These are phyloP conservation scores for Sebastes wilsoni DNA, from an alignment of 2,797 vertebrate genomes.

Conservation along the genomic window DNA sequence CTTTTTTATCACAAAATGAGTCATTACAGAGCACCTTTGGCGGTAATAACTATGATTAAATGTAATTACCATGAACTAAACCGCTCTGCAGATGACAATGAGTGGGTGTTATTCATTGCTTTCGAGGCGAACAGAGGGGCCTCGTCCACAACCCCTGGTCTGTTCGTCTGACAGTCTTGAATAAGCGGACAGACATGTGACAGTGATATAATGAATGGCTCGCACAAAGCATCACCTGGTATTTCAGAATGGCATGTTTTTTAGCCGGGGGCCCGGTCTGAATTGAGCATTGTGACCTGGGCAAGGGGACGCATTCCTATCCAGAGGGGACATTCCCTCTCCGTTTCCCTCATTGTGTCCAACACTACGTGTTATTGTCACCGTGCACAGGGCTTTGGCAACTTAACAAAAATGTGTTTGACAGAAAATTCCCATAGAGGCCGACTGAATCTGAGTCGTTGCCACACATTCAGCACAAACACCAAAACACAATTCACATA, in stretches of 20 bases:
- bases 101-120: constrained; percentile 61
- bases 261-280: constrained; percentile 28
- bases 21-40: constrained; percentile 42
- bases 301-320: constrained; percentile 72
- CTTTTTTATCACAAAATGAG: constrained; percentile 32
- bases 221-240: constrained; percentile 71
- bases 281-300: constrained; percentile 67
- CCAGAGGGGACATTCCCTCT: constrained; percentile 53
- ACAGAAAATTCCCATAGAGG: constrained; percentile 44
- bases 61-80: constrained; percentile 51
- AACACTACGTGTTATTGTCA: constrained; percentile 58
- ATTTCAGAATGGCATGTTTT: constrained; percentile 64
- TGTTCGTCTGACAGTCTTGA: constrained; percentile 31
- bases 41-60: constrained; percentile 63
- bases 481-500: neutral
- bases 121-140: constrained; percentile 25
- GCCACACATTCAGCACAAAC: neutral
- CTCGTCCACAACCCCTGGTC: constrained; percentile 32
- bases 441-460: neutral
- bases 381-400: constrained; percentile 38
- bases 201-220: constrained; percentile 64
- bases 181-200: constrained; percentile 59
- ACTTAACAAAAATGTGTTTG: constrained; percentile 51
- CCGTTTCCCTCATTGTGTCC: constrained; percentile 54
- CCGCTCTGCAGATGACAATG: constrained; percentile 37